Conservation (phyloP, 2,113 vertebrate species). For the Myxocyprinus asiaticus region DNA sequence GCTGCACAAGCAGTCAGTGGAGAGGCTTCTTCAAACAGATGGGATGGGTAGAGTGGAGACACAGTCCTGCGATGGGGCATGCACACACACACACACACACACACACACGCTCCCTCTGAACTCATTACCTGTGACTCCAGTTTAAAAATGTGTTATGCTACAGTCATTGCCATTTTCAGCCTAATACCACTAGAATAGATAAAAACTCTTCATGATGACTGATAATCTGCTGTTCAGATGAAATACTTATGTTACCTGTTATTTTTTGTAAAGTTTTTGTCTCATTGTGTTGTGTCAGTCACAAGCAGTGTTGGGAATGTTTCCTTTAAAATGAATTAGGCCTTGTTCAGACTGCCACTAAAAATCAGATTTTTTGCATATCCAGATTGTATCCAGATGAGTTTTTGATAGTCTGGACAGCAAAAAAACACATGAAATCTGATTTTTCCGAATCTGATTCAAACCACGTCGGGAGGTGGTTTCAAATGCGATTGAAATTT, state of each 20-base stretch:
- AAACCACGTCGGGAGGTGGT: too few species aligned
- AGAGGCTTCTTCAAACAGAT: slow-evolving; percentile 32
- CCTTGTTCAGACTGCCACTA: too few species aligned
- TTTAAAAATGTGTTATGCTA: neutral
- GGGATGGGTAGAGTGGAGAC: slow-evolving; percentile 12
- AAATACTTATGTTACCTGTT: neutral
- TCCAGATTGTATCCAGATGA: too few species aligned
- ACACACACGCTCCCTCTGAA: neutral
- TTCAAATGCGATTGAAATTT: too few species aligned
- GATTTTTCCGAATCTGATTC: too few species aligned
- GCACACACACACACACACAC: neutral
- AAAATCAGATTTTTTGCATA: too few species aligned
- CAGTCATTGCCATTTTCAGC: neutral
- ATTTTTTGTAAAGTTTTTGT: neutral
- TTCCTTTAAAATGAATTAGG: too few species aligned
- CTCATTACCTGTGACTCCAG: neutral
- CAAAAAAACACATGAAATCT: too few species aligned
- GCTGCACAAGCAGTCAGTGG: slow-evolving; percentile 27
- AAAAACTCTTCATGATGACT: neutral
- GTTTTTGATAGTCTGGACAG: too few species aligned
- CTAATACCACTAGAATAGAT: neutral
- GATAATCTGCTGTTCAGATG: neutral
- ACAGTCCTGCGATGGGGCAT: neutral
- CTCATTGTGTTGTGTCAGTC: neutral
- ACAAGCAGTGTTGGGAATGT: neutral